Conservation (phyloP, 2,113 vertebrate species). For the Leucosticte australis region DNA sequence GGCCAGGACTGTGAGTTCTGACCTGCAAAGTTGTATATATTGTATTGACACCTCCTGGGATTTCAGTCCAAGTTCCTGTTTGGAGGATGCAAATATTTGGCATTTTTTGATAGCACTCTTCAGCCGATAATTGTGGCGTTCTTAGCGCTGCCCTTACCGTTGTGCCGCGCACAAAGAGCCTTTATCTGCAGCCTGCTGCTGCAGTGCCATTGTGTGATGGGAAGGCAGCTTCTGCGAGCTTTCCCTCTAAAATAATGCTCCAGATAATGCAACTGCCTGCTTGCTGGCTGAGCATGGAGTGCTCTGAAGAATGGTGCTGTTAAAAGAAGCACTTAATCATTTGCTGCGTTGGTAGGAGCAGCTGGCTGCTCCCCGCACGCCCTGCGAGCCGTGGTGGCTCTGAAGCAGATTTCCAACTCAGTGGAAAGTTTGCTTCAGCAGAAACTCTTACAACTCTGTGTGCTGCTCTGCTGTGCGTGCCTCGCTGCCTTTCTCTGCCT, state of each 20-base stretch:
- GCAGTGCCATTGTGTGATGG: not conserved
- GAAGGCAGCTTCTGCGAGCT: not conserved
- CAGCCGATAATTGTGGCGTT: not conserved
- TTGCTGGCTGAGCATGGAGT: not conserved
- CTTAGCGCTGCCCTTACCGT: not conserved
- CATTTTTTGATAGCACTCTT: not conserved
- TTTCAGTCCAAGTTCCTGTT: not conserved
- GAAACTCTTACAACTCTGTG: not conserved
- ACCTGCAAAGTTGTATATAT: not conserved
- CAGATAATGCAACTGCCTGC: not conserved
- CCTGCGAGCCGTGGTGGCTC: accelerated
- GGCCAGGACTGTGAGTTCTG: not conserved
- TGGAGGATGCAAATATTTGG: not conserved
- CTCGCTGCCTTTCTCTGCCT: not conserved
- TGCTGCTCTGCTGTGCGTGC: not conserved
- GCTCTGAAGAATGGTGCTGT: not conserved
- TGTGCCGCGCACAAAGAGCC: not conserved
- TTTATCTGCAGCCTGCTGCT: not conserved
- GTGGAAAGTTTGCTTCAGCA: constrained; percentile 22
- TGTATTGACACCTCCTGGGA: not conserved
- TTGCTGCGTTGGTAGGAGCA: not conserved
- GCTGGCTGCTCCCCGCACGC: not conserved
- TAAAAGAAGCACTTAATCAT: not conserved
- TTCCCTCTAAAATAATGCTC: not conserved
- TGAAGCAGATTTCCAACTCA: not conserved